Base-by-base conservation (phyloP, 1,140 invertebrate species). In the Cyphomyrmex costatus region DNA sequence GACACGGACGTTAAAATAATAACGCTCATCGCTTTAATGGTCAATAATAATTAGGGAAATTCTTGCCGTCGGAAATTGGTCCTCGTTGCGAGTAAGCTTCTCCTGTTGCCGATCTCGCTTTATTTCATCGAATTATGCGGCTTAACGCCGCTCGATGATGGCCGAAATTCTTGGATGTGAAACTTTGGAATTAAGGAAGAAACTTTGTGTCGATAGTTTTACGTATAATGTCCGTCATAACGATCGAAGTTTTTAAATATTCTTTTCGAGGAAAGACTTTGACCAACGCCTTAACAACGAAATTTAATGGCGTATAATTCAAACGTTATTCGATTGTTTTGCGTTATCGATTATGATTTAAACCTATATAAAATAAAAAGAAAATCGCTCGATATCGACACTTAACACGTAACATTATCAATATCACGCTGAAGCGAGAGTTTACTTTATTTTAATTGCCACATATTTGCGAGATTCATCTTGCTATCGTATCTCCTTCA, bases 31-130 rank as follows among this genome's bases (percentile, higher is more conserved):
- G 91, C 85, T 93, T 95, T 94, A 94, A 95, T 95, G 90, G 93
- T 90, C 87, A 92, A 92, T 93, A 93, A 94, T 95, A 94, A 95
- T 95, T 94, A 94, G 93, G 93, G 92, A 94, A 95, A 94, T 94
- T 94, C 92, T 92, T 93, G 88, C 21, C 91, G 90, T 85, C 86
- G 87, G 87, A 91, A 92, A 93, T 93, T 92, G 88, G 86, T 89
- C 85, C 86, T 87, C 63, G 78, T 79, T 79, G 63, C 90, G 30
- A 42, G 78, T 70, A 42, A 71, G 86, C 70, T 78, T 83, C 82
- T 71, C 56, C 61, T 66, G 51, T 84, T 86, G 79, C 79, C 73
- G 73, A 86, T 86, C 78, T 83, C 79, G 42, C 78, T 84, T 79
- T 82, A 73, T 86, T 86, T 77, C 58, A 83, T 86, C 60, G 58